phyloP scores from a whole-genome alignment of 2,888 invertebrate genomes.

The Caenorhabditis afra region DNA sequence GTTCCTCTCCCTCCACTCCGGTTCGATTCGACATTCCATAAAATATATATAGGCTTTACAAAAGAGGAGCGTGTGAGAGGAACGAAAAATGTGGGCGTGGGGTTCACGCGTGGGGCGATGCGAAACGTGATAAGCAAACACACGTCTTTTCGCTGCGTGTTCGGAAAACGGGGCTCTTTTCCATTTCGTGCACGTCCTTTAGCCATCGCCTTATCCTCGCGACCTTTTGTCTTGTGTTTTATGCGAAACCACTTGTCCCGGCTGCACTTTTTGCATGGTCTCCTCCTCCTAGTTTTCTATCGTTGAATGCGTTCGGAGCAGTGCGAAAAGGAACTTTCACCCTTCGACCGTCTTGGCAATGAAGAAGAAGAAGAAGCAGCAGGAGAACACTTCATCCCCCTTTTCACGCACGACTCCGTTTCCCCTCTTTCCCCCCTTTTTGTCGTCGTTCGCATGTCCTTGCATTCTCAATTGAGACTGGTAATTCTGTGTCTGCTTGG shows the following conservation, averaged over 20 bases:
- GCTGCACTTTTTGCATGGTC: neutral
- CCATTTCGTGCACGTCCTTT: conserved; percentile 45
- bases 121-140: conserved; percentile 60
- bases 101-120: conserved; percentile 54
- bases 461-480: conserved; percentile 35
- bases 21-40: conserved; percentile 53
- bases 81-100: conserved; percentile 33
- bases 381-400: conserved; percentile 4
- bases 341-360: neutral
- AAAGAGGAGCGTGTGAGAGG: conserved; percentile 53
- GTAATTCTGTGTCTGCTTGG: conserved; percentile 18
- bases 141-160: conserved; percentile 48
- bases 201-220: conserved; percentile 24
- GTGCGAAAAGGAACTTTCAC: conserved; percentile 15
- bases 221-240: conserved; percentile 1
- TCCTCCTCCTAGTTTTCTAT: neutral
- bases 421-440: conserved; percentile 2
- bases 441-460: conserved; percentile 4
- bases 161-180: conserved; percentile 26
- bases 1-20: conserved; percentile 17
- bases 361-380: too few species aligned
- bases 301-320: neutral
- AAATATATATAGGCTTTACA: conserved; percentile 56
- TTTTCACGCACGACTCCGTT: neutral
- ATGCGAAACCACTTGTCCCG: conserved; percentile 14